phyloP scores from a whole-genome alignment of 2,797 vertebrate genomes.

The Cyclopterus lumpus region DNA sequence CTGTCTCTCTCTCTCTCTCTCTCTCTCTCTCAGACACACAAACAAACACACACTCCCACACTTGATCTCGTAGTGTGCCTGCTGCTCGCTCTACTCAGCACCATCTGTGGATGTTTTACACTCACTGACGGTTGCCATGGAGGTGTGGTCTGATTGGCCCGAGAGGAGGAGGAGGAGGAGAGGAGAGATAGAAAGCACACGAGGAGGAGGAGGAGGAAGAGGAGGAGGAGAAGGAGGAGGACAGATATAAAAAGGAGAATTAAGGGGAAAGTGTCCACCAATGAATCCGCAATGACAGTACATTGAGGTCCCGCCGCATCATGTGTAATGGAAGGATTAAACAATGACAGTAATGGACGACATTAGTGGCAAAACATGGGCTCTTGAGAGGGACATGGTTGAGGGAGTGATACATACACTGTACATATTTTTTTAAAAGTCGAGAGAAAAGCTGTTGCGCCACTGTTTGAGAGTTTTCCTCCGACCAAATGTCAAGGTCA shows the following conservation, averaged over 20 bases:
- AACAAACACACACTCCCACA: conserved; percentile 72
- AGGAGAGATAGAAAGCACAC: conserved; percentile 49
- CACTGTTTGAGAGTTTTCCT: conserved; percentile 12
- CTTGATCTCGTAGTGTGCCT: conserved; percentile 76
- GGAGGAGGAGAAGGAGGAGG: too few species aligned
- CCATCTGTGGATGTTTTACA: conserved; percentile 87
- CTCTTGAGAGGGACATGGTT: conserved; percentile 10
- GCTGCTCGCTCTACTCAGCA: conserved; percentile 80
- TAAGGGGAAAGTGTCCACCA: conserved; percentile 76
- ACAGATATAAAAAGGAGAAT: conserved; percentile 60
- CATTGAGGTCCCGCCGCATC: conserved; percentile 70
- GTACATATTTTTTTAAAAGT: neutral
- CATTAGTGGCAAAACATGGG: conserved; percentile 28
- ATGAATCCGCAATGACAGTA: conserved; percentile 83
- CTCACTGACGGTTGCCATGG: conserved; percentile 85
- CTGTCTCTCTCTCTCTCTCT: too few species aligned
- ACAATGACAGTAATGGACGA: conserved; percentile 56
- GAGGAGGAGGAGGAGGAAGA: conserved; percentile 40
- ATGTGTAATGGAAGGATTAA: conserved; percentile 62
- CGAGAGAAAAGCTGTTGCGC: neutral
- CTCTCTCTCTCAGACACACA: conserved; percentile 62
- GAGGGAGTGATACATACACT: conserved; percentile 17
- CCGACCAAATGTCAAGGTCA: conserved; percentile 60
- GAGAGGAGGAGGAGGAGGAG: conserved; percentile 60
- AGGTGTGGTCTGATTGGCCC: conserved; percentile 85